Percentiles rank a stretch among this genome's conserved stretches.
Evolutionary conservation across 2,888 invertebrate species (phyloP).

Genomic region (Phengaris arion): DNA sequence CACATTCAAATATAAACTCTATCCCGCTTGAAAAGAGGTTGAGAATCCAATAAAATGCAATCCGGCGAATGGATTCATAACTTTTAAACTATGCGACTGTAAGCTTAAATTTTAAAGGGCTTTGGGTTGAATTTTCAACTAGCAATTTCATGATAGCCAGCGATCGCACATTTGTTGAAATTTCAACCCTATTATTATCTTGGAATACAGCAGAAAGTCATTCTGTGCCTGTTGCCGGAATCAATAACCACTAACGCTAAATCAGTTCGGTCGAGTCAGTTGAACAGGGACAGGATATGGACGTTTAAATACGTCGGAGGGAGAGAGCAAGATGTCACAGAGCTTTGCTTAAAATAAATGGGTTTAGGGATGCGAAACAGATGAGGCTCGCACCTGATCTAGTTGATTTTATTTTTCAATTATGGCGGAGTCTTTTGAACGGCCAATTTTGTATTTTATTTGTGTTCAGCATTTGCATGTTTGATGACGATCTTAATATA

Average conservation of each 20-base stretch:
- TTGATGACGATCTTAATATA: slow-evolving; percentile 6
- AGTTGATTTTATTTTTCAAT: slow-evolving; percentile 72
- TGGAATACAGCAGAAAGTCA: slow-evolving; percentile 48
- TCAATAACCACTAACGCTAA: slow-evolving; percentile 73
- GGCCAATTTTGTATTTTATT: slow-evolving; percentile 40
- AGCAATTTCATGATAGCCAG: slow-evolving; percentile 45
- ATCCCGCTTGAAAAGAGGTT: slow-evolving; percentile 44
- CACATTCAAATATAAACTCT: slow-evolving; percentile 54
- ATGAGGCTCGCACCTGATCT: slow-evolving; percentile 70
- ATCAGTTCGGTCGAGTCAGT: slow-evolving; percentile 66
- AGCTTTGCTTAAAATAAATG: slow-evolving; percentile 50
- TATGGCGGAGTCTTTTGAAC: slow-evolving; percentile 44
- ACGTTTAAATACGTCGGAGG: slow-evolving; percentile 46
- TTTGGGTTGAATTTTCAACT: slow-evolving; percentile 61
- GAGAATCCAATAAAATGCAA: slow-evolving; percentile 42
- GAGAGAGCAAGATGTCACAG: slow-evolving; percentile 50
- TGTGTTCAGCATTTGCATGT: slow-evolving; percentile 16
- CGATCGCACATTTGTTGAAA: slow-evolving; percentile 38
- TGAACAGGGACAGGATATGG: slow-evolving; percentile 54
- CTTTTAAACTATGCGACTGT: slow-evolving; percentile 66
- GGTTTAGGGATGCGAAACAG: slow-evolving; percentile 60
- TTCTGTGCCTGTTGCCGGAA: slow-evolving; percentile 48
- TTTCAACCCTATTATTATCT: slow-evolving; percentile 42
- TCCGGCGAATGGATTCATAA: slow-evolving; percentile 58
- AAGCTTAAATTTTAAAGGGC: slow-evolving; percentile 66